Evolutionary conservation across 1,140 invertebrate species (phyloP), one percentile per base, ranked within the genome.

Genomic region (Lordiphosa clarofinis): DNA sequence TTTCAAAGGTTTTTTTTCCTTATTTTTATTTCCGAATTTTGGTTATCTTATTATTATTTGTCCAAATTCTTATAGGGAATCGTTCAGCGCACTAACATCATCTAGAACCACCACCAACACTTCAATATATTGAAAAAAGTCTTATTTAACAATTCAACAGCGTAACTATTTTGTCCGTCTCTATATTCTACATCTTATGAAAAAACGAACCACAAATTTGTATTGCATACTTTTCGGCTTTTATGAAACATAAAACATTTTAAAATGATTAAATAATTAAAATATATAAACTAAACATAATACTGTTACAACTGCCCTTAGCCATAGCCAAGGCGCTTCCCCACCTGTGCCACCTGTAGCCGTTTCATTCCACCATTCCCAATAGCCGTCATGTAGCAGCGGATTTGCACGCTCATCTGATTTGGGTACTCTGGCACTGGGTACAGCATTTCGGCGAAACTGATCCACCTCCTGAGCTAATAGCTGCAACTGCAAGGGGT

Each of bases 341-440:
- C n/a, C 64, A 3, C 4, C 37, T 7, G 12, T n/a, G 12, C 61
- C 60, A 10, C n/a, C 42, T 0, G 44, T 33, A 13, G 37, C n/a
- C 15, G 63, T 73, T 9, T 57, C 54, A 28, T 82, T 73, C 86
- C 86, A 87, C 86, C 86, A 87, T 21, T 86, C 57, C 86, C 86
- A 87, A 33, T 58, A 68, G 44, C 70, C 70, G 4, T 50, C 59
- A 46, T 82, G 73, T 4, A 72, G 36, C 0, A 49, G 39, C 0
- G 86, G 86, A 74, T 87, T 56, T 0, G 62, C 35, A 6, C 61
- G n/a, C 4, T 46, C 21, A 56, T 79, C 74, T 10, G 66, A 46
- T 7, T 3, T 5, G n/a, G 59, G 39, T 4, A 68, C 62, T 12
- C 73, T 44, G 10, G 63, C 81, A 21, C 63, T 78, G 4, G 43